Evolutionary conservation across 92 coral and sea anemone genomes (phyloP).

Genomic region (Montipora capitata): DNA sequence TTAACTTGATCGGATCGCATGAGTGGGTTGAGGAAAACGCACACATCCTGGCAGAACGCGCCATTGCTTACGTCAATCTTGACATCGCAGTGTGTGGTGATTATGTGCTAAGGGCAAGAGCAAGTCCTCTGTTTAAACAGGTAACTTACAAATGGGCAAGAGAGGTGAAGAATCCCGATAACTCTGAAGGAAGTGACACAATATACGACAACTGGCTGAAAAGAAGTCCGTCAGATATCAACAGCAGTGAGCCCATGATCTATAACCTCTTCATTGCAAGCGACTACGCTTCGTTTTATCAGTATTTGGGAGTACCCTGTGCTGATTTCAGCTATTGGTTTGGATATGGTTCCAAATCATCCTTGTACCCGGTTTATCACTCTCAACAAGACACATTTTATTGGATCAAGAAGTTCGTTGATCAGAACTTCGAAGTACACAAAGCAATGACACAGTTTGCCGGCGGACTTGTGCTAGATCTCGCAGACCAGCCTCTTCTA

Average conservation of each 20-base stretch:
- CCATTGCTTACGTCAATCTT: constrained; percentile 92
- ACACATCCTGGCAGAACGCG: constrained; percentile 83
- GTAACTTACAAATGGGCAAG: constrained; percentile 83
- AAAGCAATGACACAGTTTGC: constrained; percentile 89
- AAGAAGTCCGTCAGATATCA: constrained; percentile 70
- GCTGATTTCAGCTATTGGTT: constrained; percentile 96
- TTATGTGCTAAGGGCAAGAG: constrained; percentile 86
- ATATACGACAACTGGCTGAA: constrained; percentile 87
- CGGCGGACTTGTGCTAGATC: constrained; percentile 83
- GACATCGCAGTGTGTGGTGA: constrained; percentile 95
- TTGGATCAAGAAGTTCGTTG: constrained; percentile 89
- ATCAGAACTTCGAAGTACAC: constrained; percentile 87
- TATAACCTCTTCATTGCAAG: constrained; percentile 83
- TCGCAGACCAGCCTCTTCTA: constrained; percentile 84
- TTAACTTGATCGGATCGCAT: constrained; percentile 93
- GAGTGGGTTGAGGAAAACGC: constrained; percentile 98
- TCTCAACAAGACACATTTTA: constrained; percentile 92
- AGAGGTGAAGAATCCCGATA: constrained; percentile 78
- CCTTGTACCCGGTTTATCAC: constrained; percentile 93
- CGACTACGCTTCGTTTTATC: constrained; percentile 94
- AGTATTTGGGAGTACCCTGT: constrained; percentile 92
- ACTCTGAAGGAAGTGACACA: constrained; percentile 61
- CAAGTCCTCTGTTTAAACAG: constrained; percentile 91
- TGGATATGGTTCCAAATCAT: constrained; percentile 60
- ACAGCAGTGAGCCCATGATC: constrained; percentile 73